Conservation (phyloP, 2,888 invertebrate species). For the Petrolisthes manimaculis region DNA sequence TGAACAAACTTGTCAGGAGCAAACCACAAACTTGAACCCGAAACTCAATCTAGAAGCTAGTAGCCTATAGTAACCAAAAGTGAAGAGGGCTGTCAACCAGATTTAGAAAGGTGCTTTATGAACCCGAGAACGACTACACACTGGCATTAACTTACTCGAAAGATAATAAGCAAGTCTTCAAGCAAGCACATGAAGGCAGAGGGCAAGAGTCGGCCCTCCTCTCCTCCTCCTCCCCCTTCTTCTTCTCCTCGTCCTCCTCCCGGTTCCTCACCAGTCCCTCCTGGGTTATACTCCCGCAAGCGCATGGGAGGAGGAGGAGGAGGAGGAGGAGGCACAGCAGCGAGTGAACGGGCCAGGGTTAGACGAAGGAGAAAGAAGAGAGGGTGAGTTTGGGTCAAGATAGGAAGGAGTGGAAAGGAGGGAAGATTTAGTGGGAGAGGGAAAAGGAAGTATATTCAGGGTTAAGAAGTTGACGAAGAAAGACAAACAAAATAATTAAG, state of each 20-base stretch:
- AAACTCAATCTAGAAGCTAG: not conserved
- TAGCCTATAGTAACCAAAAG: no score
- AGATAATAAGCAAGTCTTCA: no score
- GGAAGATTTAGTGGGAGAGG: not conserved
- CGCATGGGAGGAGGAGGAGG: no score
- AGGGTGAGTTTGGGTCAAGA: not conserved
- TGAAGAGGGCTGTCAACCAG: no score
- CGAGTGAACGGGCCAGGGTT: not conserved
- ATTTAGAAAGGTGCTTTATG: no score
- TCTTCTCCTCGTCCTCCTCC: not conserved
- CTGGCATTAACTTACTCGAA: no score
- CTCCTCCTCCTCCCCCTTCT: not conserved
- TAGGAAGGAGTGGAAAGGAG: not conserved
- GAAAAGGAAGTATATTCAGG: constrained; percentile 3
- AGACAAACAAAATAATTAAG: not conserved
- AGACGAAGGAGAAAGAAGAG: not conserved
- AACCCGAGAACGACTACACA: no score
- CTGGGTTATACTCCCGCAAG: not conserved
- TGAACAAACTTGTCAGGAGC: not conserved
- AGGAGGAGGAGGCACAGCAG: not conserved
- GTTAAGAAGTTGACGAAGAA: not conserved
- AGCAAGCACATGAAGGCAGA: no score
- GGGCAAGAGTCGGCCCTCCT: not conserved
- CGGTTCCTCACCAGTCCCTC: not conserved
- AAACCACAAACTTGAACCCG: not conserved